Evolutionary conservation across 2,888 invertebrate species (phyloP).

Genomic region (Labia minor): DNA sequence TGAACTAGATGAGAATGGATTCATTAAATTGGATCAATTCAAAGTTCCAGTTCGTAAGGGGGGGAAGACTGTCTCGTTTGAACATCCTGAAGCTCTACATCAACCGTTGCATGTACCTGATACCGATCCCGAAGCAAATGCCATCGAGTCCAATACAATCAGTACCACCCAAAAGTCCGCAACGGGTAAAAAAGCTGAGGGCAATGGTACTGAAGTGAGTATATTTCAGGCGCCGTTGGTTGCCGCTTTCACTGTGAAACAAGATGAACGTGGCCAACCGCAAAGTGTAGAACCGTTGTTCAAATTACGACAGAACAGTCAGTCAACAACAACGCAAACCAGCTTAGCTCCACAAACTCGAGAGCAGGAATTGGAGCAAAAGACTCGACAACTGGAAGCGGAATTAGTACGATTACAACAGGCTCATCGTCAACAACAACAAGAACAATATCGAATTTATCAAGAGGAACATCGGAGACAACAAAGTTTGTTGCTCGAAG

Average conservation of each 20-base stretch:
- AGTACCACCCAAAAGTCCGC: constrained; percentile 38
- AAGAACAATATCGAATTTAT: constrained; percentile 32
- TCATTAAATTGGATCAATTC: neutral
- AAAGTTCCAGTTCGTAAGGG: neutral
- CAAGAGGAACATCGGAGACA: constrained; percentile 26
- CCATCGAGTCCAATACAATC: constrained; percentile 30
- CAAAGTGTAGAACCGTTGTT: constrained; percentile 63
- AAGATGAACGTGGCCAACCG: constrained; percentile 67
- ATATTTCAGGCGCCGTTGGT: constrained; percentile 72
- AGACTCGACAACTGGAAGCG: constrained; percentile 57
- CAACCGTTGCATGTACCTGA: neutral
- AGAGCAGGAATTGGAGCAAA: constrained; percentile 46
- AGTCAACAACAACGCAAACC: constrained; percentile 23
- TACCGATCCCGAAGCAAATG: neutral
- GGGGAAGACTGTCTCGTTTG: neutral
- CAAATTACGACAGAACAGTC: constrained; percentile 33
- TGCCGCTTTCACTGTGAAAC: constrained; percentile 75
- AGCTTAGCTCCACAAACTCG: constrained; percentile 18
- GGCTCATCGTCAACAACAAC: constrained; percentile 58
- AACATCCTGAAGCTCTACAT: neutral
- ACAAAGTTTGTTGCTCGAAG: constrained; percentile 26
- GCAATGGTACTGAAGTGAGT: constrained; percentile 40
- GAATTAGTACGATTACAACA: constrained; percentile 54
- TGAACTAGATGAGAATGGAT: neutral
- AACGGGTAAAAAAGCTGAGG: constrained; percentile 40